Conservation (phyloP, 2,888 invertebrate species). For the Pantelozetes paolii region DNA sequence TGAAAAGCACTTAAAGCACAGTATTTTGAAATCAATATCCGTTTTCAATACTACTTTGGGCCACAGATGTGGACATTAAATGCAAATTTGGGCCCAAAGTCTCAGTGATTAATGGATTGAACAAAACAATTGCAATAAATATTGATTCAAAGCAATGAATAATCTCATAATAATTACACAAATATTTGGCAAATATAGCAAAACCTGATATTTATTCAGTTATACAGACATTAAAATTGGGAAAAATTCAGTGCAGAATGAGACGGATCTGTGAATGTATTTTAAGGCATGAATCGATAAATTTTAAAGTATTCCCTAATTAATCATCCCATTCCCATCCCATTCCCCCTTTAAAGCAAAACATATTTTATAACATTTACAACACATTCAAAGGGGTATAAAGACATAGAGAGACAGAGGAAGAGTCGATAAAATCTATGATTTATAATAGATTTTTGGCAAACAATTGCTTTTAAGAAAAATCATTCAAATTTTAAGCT, state of each 20-base stretch:
- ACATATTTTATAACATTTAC: neutral
- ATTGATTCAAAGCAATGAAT: neutral
- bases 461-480: too few species aligned
- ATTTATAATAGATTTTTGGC: too few species aligned
- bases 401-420: neutral
- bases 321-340: too few species aligned
- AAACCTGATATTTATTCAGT: neutral
- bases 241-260: too few species aligned
- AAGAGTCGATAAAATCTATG: too few species aligned
- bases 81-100: neutral
- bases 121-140: neutral
- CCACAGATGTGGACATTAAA: neutral
- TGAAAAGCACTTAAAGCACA: neutral
- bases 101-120: constrained; percentile 4
- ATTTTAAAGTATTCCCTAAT: neutral
- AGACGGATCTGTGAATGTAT: neutral
- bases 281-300: constrained; percentile 2
- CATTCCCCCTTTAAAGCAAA: neutral
- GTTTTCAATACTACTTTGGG: too few species aligned
- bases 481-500: neutral
- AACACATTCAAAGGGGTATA: neutral
- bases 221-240: neutral
- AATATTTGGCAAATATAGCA: neutral
- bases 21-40: too few species aligned
- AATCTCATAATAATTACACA: too few species aligned